phyloP scores from a whole-genome alignment of 2,797 vertebrate genomes.

The Protosalanx chinensis region DNA sequence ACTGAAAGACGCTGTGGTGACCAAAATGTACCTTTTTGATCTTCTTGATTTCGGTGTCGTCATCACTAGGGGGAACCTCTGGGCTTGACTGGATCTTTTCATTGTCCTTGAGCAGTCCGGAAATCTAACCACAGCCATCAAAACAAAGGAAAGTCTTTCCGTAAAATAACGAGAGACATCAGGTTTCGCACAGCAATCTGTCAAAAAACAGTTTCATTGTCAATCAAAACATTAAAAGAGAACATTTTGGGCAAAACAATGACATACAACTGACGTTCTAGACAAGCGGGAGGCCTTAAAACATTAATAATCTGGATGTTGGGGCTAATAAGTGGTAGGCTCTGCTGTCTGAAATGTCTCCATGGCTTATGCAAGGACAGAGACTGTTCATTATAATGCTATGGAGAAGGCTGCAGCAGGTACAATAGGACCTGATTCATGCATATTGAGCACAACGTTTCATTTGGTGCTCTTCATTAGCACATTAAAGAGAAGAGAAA shows the following conservation, averaged over 20 bases:
- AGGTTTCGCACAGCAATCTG: too few species aligned
- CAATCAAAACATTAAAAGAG: neutral
- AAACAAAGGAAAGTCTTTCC: slow-evolving; percentile 16
- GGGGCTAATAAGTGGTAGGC: neutral
- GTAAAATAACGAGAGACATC: neutral
- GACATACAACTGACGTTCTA: neutral
- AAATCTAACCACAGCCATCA: slow-evolving; percentile 73
- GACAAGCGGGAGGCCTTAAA: neutral
- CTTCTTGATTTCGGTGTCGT: slow-evolving; percentile 95
- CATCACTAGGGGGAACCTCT: slow-evolving; percentile 76
- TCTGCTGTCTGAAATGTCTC: slow-evolving; percentile 33
- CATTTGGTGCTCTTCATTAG: slow-evolving; percentile 65
- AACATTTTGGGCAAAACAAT: neutral
- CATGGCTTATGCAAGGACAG: slow-evolving; percentile 43
- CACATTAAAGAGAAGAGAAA: slow-evolving; percentile 68
- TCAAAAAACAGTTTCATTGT: neutral
- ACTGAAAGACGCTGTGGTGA: too few species aligned
- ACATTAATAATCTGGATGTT: slow-evolving; percentile 27
- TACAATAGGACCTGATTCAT: slow-evolving; percentile 64
- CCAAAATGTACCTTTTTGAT: slow-evolving; percentile 88
- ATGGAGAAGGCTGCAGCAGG: slow-evolving; percentile 40
- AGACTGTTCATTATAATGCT: slow-evolving; percentile 57
- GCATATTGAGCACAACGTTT: slow-evolving; percentile 62
- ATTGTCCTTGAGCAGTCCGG: slow-evolving; percentile 87
- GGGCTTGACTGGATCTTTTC: slow-evolving; percentile 91